phyloP scores from a whole-genome alignment of 2,797 vertebrate genomes.

The Pagetopsis macropterus region DNA sequence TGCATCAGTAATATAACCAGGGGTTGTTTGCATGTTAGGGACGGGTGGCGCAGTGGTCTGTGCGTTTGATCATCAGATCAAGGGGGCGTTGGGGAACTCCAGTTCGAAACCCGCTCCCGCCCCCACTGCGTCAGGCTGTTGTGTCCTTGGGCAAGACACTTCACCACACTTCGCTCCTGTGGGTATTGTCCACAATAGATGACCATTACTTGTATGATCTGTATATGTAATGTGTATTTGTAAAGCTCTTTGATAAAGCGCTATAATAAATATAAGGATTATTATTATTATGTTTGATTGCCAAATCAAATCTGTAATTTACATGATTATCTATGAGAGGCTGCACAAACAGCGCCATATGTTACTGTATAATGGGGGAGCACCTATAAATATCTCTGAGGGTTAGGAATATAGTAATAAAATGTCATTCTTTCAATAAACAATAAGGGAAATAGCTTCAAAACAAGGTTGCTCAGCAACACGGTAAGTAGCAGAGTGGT shows the following conservation, averaged over 20 bases:
- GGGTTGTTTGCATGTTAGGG: neutral
- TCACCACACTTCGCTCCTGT: too few species aligned
- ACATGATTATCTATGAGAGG: slow-evolving; percentile 11
- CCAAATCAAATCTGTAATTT: slow-evolving; percentile 41
- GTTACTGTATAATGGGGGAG: slow-evolving; percentile 14
- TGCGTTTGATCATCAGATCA: too few species aligned
- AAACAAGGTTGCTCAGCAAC: slow-evolving; percentile 52
- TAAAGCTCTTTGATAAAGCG: too few species aligned
- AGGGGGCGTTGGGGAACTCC: too few species aligned
- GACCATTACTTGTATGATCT: too few species aligned
- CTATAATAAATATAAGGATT: too few species aligned
- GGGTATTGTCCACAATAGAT: too few species aligned
- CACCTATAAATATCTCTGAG: slow-evolving; percentile 10
- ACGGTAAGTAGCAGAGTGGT: slow-evolving; percentile 15
- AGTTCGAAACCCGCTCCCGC: too few species aligned
- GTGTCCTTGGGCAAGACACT: too few species aligned
- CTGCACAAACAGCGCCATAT: slow-evolving; percentile 9
- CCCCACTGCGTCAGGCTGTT: too few species aligned
- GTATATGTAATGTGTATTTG: too few species aligned
- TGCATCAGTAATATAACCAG: slow-evolving; percentile 21
- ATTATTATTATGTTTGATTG: slow-evolving; percentile 22
- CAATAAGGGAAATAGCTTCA: slow-evolving; percentile 19
- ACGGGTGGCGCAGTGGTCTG: too few species aligned
- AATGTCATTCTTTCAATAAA: slow-evolving; percentile 50
- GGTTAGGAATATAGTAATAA: slow-evolving; percentile 24